Base-by-base conservation (phyloP, 2,888 invertebrate species). In the Apoderus coryli region DNA sequence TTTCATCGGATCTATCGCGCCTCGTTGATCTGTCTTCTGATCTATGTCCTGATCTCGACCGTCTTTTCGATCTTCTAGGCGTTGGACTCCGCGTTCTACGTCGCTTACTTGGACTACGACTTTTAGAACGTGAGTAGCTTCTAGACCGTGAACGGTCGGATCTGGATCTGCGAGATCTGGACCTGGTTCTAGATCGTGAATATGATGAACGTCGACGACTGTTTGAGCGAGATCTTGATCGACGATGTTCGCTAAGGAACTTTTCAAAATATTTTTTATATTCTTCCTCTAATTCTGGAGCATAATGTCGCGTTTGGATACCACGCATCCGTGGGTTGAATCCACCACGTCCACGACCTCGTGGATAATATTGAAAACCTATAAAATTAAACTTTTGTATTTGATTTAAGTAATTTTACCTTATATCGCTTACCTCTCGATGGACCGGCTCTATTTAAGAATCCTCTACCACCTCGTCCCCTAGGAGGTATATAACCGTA, bases 231-330 rank as follows among this genome's bases (percentile, higher is more conserved):
- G 29, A 24, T 9, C n/a, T 14, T 25, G 35, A 32, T 11, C 33
- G 34, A 11, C 42, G 40, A 26, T 40, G 44, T 9, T 65, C 59
- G 25, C 68, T 65, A 0, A 69, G 60, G 16, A 75, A 56, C 44
- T 64, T 70, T 28, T 69, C 67, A 40, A 72, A 72, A 36, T 74
- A 72, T 42, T 70, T 69, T 39, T 60, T 57, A 43, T 64, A 64
- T 39, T 63, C 59, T 22, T 62, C 60, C 38, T 62, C 48, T 9
- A 50, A 19, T 30, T 53, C 52, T 9, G 47, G 47, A 3, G 46
- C 39, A 31, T 50, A 48, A 4, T 31, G 33, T 14, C 31, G 27
- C 13, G 11, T 26, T 25, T 41, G 43, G 14, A 37, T 40, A 3
- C 46, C 40, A 10, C 50, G 43, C n/a, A n/a, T n/a, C n/a, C n/a